These are phyloP conservation scores for Rhombomys opimus DNA, from an alignment of 2,113 vertebrate species.

Conservation along the genomic window DNA sequence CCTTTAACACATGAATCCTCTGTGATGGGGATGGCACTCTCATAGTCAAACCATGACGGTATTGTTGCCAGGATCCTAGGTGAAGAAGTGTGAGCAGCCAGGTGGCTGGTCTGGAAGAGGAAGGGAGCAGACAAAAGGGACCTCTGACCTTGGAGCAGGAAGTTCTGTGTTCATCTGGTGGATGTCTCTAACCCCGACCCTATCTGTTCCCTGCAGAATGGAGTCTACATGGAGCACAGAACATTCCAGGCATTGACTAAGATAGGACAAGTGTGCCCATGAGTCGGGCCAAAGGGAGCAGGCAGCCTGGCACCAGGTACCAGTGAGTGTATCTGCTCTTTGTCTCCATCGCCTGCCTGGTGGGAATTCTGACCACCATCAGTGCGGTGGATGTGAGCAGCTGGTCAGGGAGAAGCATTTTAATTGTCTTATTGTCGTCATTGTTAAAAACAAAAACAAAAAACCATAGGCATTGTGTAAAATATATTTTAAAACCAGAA, in stretches of 20 bases:
- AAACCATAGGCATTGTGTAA: background rate
- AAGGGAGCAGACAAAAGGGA: background rate
- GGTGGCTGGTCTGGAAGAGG: background rate
- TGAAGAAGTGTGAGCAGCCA: background rate
- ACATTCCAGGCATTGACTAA: background rate
- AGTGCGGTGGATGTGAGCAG: background rate
- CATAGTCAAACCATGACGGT: background rate
- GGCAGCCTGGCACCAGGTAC: slow-evolving; percentile 19
- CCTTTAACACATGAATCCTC: background rate
- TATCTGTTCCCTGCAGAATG: background rate
- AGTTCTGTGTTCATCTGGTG: background rate
- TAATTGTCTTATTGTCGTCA: slow-evolving; percentile 7
- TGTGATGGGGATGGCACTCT: background rate
- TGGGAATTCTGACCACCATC: background rate
- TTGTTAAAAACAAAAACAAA: background rate
- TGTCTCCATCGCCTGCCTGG: slow-evolving; percentile 64
- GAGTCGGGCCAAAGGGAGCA: background rate
- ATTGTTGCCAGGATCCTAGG: background rate
- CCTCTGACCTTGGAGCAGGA: background rate
- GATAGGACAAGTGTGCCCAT: background rate
- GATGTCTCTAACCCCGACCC: background rate
- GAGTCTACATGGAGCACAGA: background rate
- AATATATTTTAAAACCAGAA: background rate
- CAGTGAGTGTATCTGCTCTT: slow-evolving; percentile 4
- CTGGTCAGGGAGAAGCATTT: background rate